Base-by-base conservation (phyloP, 2,888 invertebrate species). In the Cryptocheilus praepositus region DNA sequence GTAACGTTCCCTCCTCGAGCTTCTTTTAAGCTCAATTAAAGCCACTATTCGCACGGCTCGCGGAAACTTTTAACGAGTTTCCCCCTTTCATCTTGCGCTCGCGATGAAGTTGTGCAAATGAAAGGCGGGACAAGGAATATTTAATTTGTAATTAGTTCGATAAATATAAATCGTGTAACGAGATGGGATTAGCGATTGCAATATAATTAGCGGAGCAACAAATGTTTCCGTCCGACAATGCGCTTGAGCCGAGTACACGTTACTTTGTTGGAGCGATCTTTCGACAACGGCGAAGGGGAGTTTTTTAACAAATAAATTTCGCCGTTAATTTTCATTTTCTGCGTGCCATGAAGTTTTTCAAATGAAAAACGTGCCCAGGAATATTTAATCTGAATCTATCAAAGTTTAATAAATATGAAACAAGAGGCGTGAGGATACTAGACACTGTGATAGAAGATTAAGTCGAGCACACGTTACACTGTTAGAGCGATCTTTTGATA, bases 21-120 rank as follows among this genome's bases (percentile, higher is more conserved):
- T 54, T 49, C 51, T 56, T n/a, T n/a, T 43, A 22, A 66, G 56
- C 61, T 46, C 62, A 58, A 60, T 70, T 63, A 56, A 63, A 51
- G 22, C 15, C 36, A 21, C 18, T 19, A 19, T 16, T 28, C 28
- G 28, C 16, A 28, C 22, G 15, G 53, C 53, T 21, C 22, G 19
- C 25, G 53, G 25, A 36, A 55, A n/a, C 22, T 53, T 51, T 66
- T n/a, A 44, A 52, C 57, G 52, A 46, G 57, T 36, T 55, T 43
- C 49, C 13, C 25, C 22, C 21, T 57, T 21, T 18, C n/a, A 15
- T 45, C 57, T 11, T 19, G 25, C 8, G 19, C 21, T 3, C 44
- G 3, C 45, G 49, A 49, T 16, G 49, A n/a, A 19, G 49, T 19
- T 19, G 7, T 16, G 49, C 18, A 49, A n/a, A 49, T 18, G 49